Percentiles rank a stretch among this genome's conserved stretches.
Evolutionary conservation across 1,140 invertebrate species (phyloP).

Genomic region (Drosophila nannoptera): DNA sequence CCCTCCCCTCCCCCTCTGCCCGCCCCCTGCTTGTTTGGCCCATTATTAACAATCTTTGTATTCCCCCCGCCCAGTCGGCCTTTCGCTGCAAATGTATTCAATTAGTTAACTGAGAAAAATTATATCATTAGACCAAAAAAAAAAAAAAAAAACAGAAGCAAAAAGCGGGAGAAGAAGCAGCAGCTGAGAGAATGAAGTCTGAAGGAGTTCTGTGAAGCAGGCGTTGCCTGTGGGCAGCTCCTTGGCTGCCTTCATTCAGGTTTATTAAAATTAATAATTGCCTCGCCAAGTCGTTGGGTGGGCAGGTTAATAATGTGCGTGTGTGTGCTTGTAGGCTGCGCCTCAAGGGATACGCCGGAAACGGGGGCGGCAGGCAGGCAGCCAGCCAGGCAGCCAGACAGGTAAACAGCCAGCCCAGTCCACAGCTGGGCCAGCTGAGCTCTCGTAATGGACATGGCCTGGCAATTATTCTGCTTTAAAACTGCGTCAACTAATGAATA

Average conservation of each 20-base stretch:
- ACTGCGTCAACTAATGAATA: slow-evolving; percentile 8
- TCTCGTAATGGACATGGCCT: not conserved
- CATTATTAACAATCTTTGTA: slow-evolving; percentile 78
- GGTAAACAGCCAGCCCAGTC: too few relatives aligned
- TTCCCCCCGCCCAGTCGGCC: slow-evolving; percentile 10
- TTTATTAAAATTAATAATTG: slow-evolving; percentile 78
- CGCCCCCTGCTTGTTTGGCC: slow-evolving; percentile 60
- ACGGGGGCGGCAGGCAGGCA: slow-evolving; percentile 6
- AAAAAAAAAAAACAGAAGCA: not conserved
- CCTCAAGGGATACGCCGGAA: slow-evolving; percentile 9
- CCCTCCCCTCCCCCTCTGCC: not conserved
- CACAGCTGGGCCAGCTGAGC: too few relatives aligned
- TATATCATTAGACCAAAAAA: slow-evolving; percentile 67
- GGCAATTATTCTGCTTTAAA: slow-evolving; percentile 5
- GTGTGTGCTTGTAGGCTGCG: slow-evolving; percentile 16
- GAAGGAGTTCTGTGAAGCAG: not conserved
- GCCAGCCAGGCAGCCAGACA: too few relatives aligned
- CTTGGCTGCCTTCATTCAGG: slow-evolving; percentile 23
- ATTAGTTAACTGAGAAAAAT: slow-evolving; percentile 78
- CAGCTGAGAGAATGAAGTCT: not conserved
- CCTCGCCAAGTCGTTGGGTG: slow-evolving; percentile 46
- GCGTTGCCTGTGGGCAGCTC: slow-evolving; percentile 24
- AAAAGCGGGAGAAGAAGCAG: not conserved
- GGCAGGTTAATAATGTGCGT: slow-evolving; percentile 7
- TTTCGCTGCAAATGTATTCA: slow-evolving; percentile 69